Percentiles rank a stretch among this genome's conserved stretches.
These are phyloP conservation scores for Xenopus borealis DNA, from an alignment of 2,113 vertebrate species.

Conservation along the genomic window DNA sequence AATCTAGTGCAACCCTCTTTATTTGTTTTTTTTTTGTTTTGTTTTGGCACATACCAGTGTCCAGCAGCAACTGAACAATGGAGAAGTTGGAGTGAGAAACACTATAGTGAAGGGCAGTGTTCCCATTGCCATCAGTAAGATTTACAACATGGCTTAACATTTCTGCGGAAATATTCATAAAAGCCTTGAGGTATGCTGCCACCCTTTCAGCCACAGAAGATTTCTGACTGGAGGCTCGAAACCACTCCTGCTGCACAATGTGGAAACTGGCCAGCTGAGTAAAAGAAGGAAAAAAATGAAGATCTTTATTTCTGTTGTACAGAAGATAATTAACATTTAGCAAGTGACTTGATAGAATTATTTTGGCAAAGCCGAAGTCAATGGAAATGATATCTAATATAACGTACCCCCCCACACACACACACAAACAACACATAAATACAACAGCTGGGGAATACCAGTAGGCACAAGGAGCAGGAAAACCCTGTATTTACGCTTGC, in stretches of 20 bases:
- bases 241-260: slow-evolving; percentile 88
- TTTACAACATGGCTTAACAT: slow-evolving; percentile 84
- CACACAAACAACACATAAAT: no score
- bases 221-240: slow-evolving; percentile 88
- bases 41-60: slow-evolving; percentile 72
- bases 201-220: slow-evolving; percentile 67
- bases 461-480: no score
- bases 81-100: slow-evolving; percentile 93
- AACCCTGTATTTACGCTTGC: no score
- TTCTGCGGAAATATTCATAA: slow-evolving; percentile 69
- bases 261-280: slow-evolving; percentile 73
- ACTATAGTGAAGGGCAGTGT: slow-evolving; percentile 93
- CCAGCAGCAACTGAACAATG: slow-evolving; percentile 81
- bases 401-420: no score
- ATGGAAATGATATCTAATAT: no score
- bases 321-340: no score
- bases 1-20: no score
- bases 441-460: no score
- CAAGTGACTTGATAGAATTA: no score
- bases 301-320: no score
- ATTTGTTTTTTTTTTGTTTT: no score
- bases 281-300: neutral
- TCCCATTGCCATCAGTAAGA: slow-evolving; percentile 87
- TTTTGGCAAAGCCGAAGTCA: no score
- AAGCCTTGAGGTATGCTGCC: slow-evolving; percentile 76